A percentile compares a stretch with the other conserved stretches of the same genome.
These are phyloP conservation scores for Tenrec ecaudatus DNA, from an alignment of 2,113 vertebrate genomes.

Conservation along the genomic window DNA sequence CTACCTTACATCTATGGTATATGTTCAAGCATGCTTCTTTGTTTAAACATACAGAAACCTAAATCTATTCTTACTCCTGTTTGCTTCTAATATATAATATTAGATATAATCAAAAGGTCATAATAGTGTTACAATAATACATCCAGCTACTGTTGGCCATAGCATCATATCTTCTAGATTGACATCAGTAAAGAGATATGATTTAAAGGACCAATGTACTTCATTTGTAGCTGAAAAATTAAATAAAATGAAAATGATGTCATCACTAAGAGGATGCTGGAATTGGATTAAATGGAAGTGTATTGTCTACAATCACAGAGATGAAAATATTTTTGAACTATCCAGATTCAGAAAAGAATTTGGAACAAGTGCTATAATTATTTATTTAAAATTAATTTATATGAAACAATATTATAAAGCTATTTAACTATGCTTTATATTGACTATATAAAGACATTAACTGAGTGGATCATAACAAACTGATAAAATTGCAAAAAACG, in stretches of 20 bases:
- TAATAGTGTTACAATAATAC: background rate
- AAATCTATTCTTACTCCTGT: background rate
- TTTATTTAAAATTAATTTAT: too few relatives aligned
- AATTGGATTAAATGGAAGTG: background rate
- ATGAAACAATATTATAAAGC: too few relatives aligned
- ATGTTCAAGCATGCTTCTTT: background rate
- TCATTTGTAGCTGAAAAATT: background rate
- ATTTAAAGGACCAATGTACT: constrained; percentile 8
- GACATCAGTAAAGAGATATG: background rate
- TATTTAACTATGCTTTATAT: too few relatives aligned
- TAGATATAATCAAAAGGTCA: background rate
- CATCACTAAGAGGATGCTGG: background rate
- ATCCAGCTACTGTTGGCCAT: background rate
- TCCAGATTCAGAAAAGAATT: too few relatives aligned
- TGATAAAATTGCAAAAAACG: too few relatives aligned
- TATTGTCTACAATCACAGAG: background rate
- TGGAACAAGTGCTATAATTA: too few relatives aligned
- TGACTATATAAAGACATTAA: too few relatives aligned
- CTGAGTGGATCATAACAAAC: too few relatives aligned
- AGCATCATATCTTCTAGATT: background rate
- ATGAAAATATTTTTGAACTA: background rate
- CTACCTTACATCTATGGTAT: background rate
- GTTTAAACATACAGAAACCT: background rate
- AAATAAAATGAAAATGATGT: background rate
- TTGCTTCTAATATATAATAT: background rate